Percentiles rank a stretch among this genome's conserved stretches.
These are phyloP conservation scores for Neomonachus schauinslandi DNA, from an alignment of 2,113 vertebrate genomes.

Conservation along the genomic window DNA sequence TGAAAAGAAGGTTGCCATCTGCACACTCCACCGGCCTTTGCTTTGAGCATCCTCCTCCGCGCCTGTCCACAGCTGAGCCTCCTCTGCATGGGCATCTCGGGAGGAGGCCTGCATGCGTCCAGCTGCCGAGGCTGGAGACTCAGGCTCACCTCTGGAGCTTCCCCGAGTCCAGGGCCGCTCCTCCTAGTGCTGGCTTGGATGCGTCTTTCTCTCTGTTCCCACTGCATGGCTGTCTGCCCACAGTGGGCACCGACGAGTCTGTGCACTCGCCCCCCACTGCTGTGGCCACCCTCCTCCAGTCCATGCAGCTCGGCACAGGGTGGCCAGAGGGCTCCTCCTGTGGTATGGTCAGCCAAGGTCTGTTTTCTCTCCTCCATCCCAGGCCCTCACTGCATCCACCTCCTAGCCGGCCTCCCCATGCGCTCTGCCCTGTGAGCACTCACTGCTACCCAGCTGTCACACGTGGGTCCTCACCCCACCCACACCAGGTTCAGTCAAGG, in stretches of 20 bases:
- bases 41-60: too few relatives aligned
- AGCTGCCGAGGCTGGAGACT: accelerated
- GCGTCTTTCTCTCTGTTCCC: accelerated
- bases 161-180: background rate
- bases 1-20: too few relatives aligned
- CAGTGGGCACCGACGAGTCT: background rate
- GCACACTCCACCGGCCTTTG: accelerated
- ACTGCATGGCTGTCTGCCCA: accelerated
- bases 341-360: background rate
- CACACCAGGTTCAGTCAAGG: background rate
- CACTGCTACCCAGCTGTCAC: background rate
- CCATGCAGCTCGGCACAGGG: accelerated
- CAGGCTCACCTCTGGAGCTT: background rate
- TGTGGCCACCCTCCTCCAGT: background rate
- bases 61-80: background rate
- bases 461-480: accelerated
- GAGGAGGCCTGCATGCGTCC: background rate
- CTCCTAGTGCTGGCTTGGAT: too few relatives aligned
- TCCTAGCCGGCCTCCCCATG: accelerated
- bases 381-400: accelerated
- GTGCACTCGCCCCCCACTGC: accelerated
- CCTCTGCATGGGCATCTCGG: background rate
- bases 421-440: too few relatives aligned
- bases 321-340: background rate
- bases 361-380: accelerated